These are phyloP conservation scores for Chinchilla lanigera DNA, from an alignment of 2,113 vertebrate species.

Conservation along the genomic window DNA sequence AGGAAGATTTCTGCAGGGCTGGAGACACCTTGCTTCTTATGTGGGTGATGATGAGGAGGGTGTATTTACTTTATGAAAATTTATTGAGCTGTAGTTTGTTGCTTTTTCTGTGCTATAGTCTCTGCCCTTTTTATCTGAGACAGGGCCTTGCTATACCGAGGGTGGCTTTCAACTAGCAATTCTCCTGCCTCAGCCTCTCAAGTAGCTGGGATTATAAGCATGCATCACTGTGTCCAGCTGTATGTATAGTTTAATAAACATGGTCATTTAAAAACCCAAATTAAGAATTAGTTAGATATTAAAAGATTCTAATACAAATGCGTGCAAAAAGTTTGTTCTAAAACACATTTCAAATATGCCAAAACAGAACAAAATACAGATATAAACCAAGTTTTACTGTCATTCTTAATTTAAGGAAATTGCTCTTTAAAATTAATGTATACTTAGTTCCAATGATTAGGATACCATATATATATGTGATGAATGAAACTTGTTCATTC, in stretches of 20 bases:
- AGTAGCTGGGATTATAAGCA: neutral
- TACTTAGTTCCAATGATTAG: neutral
- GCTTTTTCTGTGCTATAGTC: neutral
- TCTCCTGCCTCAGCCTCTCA: neutral
- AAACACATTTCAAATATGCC: slow-evolving; percentile 37
- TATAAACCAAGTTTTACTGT: neutral
- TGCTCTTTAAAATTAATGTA: slow-evolving; percentile 37
- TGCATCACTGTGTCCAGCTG: neutral
- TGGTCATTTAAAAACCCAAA: neutral
- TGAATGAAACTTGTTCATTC: neutral
- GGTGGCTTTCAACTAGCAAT: neutral
- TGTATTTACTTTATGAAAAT: neutral
- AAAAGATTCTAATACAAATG: neutral
- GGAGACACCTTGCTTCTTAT: neutral
- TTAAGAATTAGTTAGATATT: neutral
- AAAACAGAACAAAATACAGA: slow-evolving; percentile 35
- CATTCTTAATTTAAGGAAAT: neutral
- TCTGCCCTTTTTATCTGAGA: neutral
- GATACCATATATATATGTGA: neutral
- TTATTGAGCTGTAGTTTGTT: neutral
- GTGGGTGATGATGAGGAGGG: neutral
- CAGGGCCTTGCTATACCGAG: neutral
- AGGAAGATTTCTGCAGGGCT: neutral
- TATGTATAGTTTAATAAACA: slow-evolving; percentile 21
- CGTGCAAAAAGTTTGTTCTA: slow-evolving; percentile 10